Conservation (phyloP, 2,888 invertebrate genomes). For the Tetropium fuscum region DNA sequence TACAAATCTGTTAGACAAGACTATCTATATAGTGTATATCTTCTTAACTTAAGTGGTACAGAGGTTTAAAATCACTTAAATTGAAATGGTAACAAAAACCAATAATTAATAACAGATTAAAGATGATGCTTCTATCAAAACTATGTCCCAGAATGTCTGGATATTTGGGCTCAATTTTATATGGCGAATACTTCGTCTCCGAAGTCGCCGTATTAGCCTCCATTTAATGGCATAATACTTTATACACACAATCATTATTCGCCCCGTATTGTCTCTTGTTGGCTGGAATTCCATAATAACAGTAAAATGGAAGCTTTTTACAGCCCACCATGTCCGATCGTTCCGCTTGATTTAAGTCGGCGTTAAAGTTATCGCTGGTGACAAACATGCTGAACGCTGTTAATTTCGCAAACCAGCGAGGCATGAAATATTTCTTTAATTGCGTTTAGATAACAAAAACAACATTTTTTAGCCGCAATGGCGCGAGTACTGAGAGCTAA, state of each 20-base stretch:
- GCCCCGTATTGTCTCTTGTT: slow-evolving; percentile 4
- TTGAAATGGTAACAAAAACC: too few relatives aligned
- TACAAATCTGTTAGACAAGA: too few relatives aligned
- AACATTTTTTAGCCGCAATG: too few relatives aligned
- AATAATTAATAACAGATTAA: too few relatives aligned
- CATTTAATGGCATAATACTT: background rate
- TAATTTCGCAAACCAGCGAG: background rate
- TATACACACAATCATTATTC: slow-evolving; percentile 4
- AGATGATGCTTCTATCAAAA: too few relatives aligned
- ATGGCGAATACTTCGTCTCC: too few relatives aligned
- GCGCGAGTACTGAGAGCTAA: too few relatives aligned
- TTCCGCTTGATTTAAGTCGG: background rate
- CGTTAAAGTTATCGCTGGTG: slow-evolving; percentile 6
- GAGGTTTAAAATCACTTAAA: too few relatives aligned
- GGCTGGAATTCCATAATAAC: background rate
- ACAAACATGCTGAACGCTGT: background rate
- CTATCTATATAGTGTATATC: too few relatives aligned
- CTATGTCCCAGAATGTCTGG: too few relatives aligned
- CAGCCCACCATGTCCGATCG: background rate
- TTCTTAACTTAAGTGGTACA: too few relatives aligned
- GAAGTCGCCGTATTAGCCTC: background rate
- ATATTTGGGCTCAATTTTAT: too few relatives aligned
- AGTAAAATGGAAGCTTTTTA: slow-evolving; percentile 13
- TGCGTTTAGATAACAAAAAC: background rate
- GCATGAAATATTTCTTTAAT: background rate